A percentile compares a stretch with the other conserved stretches of the same genome.
phyloP scores from a whole-genome alignment of 2,888 invertebrate species.

The Phrixothrix hirtus region DNA sequence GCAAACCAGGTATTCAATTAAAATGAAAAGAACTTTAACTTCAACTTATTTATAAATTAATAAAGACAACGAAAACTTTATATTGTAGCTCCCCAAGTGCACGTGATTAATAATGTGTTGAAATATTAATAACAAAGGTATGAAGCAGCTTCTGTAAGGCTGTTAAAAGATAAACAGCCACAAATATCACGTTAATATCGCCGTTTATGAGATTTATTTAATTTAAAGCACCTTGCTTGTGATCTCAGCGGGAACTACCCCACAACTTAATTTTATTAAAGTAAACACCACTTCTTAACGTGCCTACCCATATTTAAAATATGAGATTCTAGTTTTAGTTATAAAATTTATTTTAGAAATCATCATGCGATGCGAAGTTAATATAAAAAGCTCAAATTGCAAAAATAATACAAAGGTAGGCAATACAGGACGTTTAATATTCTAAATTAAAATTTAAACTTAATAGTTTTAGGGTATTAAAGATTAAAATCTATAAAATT shows the following conservation, averaged over 20 bases:
- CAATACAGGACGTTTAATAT: too few relatives aligned
- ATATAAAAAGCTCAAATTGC: too few relatives aligned
- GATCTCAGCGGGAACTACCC: constrained; percentile 17
- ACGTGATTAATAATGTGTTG: constrained; percentile 16
- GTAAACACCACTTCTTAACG: constrained; percentile 7
- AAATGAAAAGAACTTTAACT: too few relatives aligned
- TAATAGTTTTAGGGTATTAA: too few relatives aligned
- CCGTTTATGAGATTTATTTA: constrained; percentile 24
- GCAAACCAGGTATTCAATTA: too few relatives aligned
- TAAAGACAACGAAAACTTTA: background rate
- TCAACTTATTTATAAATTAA: background rate
- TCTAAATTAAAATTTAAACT: too few relatives aligned
- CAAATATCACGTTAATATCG: constrained; percentile 20
- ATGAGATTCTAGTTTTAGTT: too few relatives aligned
- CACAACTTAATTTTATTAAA: constrained; percentile 20
- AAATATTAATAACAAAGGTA: constrained; percentile 19
- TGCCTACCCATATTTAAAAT: too few relatives aligned
- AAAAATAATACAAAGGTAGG: too few relatives aligned
- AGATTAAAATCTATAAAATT: too few relatives aligned
- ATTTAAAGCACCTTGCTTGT: constrained; percentile 19
- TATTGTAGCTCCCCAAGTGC: background rate
- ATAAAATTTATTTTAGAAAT: too few relatives aligned
- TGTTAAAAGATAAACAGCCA: constrained; percentile 17
- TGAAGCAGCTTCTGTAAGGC: constrained; percentile 1
- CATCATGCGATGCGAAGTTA: too few relatives aligned